These are phyloP conservation scores for Ctenicera cuprea DNA, from an alignment of 2,888 invertebrate species.

Conservation along the genomic window DNA sequence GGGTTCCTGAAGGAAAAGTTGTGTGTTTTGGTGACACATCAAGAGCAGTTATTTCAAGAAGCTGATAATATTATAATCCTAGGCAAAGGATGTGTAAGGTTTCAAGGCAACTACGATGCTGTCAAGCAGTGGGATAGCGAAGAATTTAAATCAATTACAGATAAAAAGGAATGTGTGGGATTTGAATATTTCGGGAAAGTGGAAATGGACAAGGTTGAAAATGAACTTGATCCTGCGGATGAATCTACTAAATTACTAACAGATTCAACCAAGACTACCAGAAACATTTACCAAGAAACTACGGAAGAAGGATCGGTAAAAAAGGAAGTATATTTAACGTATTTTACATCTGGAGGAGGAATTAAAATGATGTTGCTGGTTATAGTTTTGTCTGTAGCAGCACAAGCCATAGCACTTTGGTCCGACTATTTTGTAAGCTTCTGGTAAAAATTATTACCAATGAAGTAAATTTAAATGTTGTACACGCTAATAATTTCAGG, in stretches of 20 bases:
- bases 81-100: conserved; percentile 74
- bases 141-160: neutral
- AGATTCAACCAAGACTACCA: conserved; percentile 30
- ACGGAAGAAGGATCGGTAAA: conserved; percentile 61
- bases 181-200: neutral
- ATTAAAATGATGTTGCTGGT: conserved; percentile 56
- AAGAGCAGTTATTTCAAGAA: conserved; percentile 75
- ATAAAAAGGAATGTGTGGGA: neutral
- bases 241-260: conserved; percentile 68
- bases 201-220: conserved; percentile 46
- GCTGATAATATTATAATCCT: conserved; percentile 75
- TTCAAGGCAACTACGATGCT: conserved; percentile 75
- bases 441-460: conserved; percentile 57
- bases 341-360: conserved; percentile 62
- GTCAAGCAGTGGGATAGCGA: conserved; percentile 21
- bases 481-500: conserved; percentile 53
- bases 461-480: neutral
- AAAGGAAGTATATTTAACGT: conserved; percentile 61
- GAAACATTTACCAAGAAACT: conserved; percentile 62
- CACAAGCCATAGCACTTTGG: conserved; percentile 58
- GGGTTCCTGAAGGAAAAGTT: conserved; percentile 76
- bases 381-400: conserved; percentile 56
- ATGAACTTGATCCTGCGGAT: conserved; percentile 36
- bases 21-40: conserved; percentile 79
- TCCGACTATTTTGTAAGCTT: conserved; percentile 61